Evolutionary conservation across 2,888 invertebrate species (phyloP).

Genomic region (Melieria crassipennis): DNA sequence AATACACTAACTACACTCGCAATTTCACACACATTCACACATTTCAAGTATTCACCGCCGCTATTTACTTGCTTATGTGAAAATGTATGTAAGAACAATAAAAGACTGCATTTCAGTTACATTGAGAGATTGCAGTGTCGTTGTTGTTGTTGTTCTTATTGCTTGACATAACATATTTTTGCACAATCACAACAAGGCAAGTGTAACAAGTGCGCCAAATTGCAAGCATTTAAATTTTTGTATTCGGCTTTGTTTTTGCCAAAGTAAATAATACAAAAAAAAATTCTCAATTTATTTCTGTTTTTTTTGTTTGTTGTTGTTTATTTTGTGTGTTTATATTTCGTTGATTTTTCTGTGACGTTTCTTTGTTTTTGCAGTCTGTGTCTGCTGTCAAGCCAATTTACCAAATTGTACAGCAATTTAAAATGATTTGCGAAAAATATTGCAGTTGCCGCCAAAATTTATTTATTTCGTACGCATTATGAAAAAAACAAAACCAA

Average conservation of each 20-base stretch:
- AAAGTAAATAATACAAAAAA: too few species aligned
- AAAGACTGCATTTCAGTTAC: not conserved
- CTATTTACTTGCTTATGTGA: not conserved
- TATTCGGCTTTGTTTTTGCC: too few species aligned
- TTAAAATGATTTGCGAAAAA: conserved; percentile 5
- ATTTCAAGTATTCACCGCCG: not conserved
- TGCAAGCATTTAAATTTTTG: not conserved
- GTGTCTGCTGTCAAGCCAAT: not conserved
- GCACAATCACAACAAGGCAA: conserved; percentile 9
- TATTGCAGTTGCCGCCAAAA: too few species aligned
- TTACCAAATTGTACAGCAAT: conserved; percentile 11
- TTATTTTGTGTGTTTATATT: too few species aligned
- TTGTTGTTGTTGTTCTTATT: too few species aligned
- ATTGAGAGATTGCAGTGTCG: too few species aligned
- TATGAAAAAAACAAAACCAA: not conserved
- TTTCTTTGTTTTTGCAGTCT: too few species aligned
- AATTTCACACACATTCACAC: not conserved
- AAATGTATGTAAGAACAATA: conserved; percentile 3
- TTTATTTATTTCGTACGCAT: too few species aligned
- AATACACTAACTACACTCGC: conserved; percentile 17
- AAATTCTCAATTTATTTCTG: too few species aligned
- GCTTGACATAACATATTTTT: conserved; percentile 3
- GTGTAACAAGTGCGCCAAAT: not conserved
- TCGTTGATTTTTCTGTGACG: too few species aligned
- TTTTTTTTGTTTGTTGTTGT: too few species aligned